These are phyloP conservation scores for Pseudonaja textilis DNA, from an alignment of 2,113 vertebrate species.

Conservation along the genomic window DNA sequence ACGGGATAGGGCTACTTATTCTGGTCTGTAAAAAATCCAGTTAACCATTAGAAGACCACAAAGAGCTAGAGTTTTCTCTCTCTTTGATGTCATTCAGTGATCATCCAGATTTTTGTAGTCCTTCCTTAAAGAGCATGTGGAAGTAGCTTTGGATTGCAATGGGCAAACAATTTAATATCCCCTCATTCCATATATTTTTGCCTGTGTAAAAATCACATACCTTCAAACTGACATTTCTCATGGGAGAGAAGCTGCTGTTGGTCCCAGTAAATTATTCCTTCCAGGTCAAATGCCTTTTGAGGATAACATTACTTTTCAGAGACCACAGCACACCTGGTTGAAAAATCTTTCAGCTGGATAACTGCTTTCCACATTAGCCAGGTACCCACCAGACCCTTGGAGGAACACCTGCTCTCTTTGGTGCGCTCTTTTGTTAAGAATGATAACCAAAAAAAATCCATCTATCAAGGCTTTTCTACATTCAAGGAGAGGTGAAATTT, in stretches of 20 bases:
- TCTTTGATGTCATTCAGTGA: background rate
- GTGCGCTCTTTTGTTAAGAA: slow-evolving; percentile 18
- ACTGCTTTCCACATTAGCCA: slow-evolving; percentile 45
- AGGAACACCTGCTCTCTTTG: background rate
- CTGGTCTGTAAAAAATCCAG: background rate
- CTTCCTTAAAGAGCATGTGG: background rate
- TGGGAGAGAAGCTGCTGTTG: background rate
- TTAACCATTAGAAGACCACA: background rate
- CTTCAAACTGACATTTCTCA: background rate
- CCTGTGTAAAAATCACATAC: background rate
- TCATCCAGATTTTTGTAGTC: background rate
- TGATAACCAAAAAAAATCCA: background rate
- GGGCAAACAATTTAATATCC: background rate
- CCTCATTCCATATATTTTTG: background rate
- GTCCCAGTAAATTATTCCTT: background rate
- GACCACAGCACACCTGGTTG: background rate
- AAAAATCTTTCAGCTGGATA: slow-evolving; percentile 53
- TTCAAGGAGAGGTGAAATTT: slow-evolving; percentile 4
- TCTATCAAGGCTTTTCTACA: background rate
- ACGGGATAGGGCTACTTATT: background rate
- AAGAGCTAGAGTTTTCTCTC: background rate
- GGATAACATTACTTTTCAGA: background rate
- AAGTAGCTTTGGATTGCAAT: background rate
- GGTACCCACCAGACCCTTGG: slow-evolving; percentile 41
- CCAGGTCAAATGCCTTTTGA: background rate